phyloP scores from a whole-genome alignment of 1,140 invertebrate genomes.

The Brachionus angularis region DNA sequence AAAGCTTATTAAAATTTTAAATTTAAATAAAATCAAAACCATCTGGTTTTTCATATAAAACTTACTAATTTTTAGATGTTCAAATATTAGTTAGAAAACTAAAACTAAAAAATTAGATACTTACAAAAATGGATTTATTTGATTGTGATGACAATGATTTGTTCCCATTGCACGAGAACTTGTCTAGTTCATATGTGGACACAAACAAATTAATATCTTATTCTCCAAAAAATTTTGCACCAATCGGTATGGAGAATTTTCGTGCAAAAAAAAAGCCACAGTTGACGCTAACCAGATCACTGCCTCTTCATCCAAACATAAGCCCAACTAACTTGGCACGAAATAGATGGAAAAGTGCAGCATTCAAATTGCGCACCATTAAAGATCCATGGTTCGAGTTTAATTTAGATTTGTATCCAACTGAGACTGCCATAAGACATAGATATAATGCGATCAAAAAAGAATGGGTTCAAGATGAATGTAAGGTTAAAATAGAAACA shows the following conservation, averaged over 20 bases:
- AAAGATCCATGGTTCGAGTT: conserved; percentile 60
- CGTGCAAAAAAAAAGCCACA: not conserved
- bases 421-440: conserved; percentile 56
- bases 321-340: not conserved
- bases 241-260: conserved; percentile 43
- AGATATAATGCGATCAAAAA: conserved; percentile 58
- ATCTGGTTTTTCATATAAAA: too few relatives aligned
- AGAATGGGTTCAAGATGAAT: conserved; percentile 59
- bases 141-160: too few relatives aligned
- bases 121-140: too few relatives aligned
- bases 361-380: conserved; percentile 48
- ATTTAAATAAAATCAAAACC: too few relatives aligned
- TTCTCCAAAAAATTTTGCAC: too few relatives aligned
- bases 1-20: too few relatives aligned
- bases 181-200: too few relatives aligned
- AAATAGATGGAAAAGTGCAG: conserved; percentile 49
- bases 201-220: too few relatives aligned
- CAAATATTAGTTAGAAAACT: too few relatives aligned
- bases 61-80: too few relatives aligned
- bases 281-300: not conserved
- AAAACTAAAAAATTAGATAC: too few relatives aligned
- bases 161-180: too few relatives aligned
- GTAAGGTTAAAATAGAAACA: conserved; percentile 60
- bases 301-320: not conserved
- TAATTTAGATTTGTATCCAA: conserved; percentile 53